Percentiles rank a stretch among this genome's conserved stretches.
phyloP scores from a whole-genome alignment of 92 coral and sea anemone species.

The Zoanthus sociatus region DNA sequence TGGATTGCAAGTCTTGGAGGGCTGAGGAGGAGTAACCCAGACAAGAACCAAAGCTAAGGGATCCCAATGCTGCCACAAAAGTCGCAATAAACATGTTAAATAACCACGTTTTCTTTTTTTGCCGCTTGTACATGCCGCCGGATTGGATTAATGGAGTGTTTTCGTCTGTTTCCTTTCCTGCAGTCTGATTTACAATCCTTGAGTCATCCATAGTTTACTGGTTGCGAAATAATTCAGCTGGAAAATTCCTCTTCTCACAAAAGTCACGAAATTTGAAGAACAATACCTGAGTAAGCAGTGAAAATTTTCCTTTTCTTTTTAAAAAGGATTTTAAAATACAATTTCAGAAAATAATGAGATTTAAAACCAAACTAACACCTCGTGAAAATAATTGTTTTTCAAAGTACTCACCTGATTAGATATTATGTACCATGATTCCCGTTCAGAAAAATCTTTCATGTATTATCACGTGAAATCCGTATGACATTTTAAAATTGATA shows the following conservation, averaged over 20 bases:
- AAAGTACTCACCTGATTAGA: no score
- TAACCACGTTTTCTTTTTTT: background rate
- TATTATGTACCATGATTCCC: no score
- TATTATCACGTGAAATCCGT: no score
- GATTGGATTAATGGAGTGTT: background rate
- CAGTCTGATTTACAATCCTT: background rate
- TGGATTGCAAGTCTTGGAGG: conserved; percentile 49
- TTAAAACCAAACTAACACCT: no score
- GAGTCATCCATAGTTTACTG: background rate
- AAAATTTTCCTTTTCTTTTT: no score
- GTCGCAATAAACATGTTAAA: background rate
- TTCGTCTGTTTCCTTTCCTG: background rate
- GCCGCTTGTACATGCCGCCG: background rate
- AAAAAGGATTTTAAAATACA: no score
- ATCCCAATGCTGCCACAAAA: conserved; percentile 65
- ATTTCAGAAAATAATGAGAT: no score
- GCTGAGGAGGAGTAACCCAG: conserved; percentile 78
- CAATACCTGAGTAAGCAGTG: background rate
- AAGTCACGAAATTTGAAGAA: background rate
- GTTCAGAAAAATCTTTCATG: no score
- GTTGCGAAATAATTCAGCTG: background rate
- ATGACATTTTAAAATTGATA: no score
- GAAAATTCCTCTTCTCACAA: background rate
- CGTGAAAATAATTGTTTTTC: no score
- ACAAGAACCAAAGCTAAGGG: conserved; percentile 70